These are phyloP conservation scores for Stenchaetothrips biformis DNA, from an alignment of 2,888 invertebrate species.

Conservation along the genomic window DNA sequence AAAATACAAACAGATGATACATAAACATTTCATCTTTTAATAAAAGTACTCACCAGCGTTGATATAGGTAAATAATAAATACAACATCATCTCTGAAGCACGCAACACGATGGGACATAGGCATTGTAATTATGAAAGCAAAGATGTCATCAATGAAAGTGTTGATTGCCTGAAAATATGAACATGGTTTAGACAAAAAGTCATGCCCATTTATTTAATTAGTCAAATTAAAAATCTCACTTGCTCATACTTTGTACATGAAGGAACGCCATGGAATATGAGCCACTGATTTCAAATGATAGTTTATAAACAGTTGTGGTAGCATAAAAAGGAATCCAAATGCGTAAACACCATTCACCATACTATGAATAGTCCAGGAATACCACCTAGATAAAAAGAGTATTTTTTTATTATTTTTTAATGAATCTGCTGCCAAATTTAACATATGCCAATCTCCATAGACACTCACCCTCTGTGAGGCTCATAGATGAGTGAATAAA, in stretches of 20 bases:
- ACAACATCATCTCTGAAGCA: conserved; percentile 96
- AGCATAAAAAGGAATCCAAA: conserved; percentile 99
- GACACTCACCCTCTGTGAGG: conserved; percentile 81
- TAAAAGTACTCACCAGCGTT: conserved; percentile 71
- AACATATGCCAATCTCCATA: conserved; percentile 3
- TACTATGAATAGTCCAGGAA: conserved; percentile 87
- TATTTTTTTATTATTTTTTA: conserved; percentile 28
- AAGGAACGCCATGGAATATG: conserved; percentile 97
- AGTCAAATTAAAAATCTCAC: not conserved
- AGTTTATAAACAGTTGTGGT: conserved; percentile 96
- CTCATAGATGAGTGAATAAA: conserved; percentile 88
- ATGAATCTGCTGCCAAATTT: conserved; percentile 21
- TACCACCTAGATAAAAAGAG: conserved; percentile 72
- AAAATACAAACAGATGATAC: conserved; percentile 13
- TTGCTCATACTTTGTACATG: conserved; percentile 71
- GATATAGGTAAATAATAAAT: conserved; percentile 90
- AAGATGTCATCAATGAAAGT: conserved; percentile 97
- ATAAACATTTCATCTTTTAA: not conserved
- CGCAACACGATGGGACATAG: conserved; percentile 91
- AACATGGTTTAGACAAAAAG: conserved; percentile 26
- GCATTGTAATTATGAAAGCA: conserved; percentile 98
- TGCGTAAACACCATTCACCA: conserved; percentile 95
- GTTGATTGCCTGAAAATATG: conserved; percentile 69
- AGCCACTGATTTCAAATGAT: conserved; percentile 93
- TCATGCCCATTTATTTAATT: not conserved